phyloP scores from a whole-genome alignment of 2,888 invertebrate species.

The Cryptus viduatorius region DNA sequence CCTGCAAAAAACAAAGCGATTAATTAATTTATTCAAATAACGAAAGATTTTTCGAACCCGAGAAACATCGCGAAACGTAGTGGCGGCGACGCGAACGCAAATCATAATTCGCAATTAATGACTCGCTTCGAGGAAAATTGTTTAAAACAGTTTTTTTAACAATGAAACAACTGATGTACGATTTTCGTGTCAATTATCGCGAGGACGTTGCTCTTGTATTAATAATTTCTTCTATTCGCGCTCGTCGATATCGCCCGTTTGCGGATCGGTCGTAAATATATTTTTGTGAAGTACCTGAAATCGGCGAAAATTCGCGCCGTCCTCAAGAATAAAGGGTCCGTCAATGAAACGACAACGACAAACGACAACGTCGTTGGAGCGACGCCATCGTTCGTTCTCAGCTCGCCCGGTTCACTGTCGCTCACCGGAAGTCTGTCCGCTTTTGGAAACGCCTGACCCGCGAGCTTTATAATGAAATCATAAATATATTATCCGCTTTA shows the following conservation, averaged over 20 bases:
- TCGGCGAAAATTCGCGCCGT: constrained; percentile 72
- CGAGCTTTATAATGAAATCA: not conserved
- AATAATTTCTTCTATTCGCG: constrained; percentile 13
- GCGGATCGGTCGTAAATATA: constrained; percentile 68
- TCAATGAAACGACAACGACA: constrained; percentile 74
- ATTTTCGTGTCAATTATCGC: not conserved
- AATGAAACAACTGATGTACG: not conserved
- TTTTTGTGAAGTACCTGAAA: constrained; percentile 70
- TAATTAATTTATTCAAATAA: not conserved
- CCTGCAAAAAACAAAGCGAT: constrained; percentile 32
- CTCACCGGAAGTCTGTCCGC: constrained; percentile 62
- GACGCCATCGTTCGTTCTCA: constrained; percentile 67
- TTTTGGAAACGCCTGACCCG: constrained; percentile 50
- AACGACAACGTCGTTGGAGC: constrained; percentile 69
- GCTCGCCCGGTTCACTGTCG: constrained; percentile 54
- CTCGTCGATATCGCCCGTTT: constrained; percentile 34
- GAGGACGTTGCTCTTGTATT: not conserved
- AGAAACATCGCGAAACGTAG: not conserved
- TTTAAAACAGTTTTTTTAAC: not conserved
- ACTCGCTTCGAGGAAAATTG: not conserved
- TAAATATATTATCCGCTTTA: not conserved
- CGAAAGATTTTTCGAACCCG: not conserved
- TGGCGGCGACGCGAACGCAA: not conserved
- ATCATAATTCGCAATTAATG: constrained; percentile 21
- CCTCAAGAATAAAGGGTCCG: constrained; percentile 73